phyloP scores from a whole-genome alignment of 2,797 vertebrate genomes.

The Hozukius guyotensis region DNA sequence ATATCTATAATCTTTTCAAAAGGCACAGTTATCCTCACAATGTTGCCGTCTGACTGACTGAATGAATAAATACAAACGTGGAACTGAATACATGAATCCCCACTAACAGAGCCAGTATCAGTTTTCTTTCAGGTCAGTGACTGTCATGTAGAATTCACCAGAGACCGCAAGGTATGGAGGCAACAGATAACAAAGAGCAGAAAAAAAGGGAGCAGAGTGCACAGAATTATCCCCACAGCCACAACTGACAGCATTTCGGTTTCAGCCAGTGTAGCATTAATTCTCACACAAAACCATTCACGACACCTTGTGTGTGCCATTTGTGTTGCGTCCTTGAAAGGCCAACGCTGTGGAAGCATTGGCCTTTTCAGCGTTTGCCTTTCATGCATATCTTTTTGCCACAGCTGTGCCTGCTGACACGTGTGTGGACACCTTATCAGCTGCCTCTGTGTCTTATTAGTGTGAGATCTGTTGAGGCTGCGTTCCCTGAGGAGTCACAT shows the following conservation, averaged over 20 bases:
- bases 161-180: slow-evolving; percentile 8
- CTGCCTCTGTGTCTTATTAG: slow-evolving; percentile 8
- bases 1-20: neutral
- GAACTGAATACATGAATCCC: neutral
- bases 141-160: slow-evolving; percentile 5
- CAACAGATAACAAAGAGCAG: neutral
- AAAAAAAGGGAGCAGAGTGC: neutral
- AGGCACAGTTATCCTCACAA: neutral
- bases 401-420: neutral
- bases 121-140: slow-evolving; percentile 38
- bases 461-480: neutral
- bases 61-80: slow-evolving; percentile 19
- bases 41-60: neutral
- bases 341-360: slow-evolving; percentile 54
- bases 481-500: slow-evolving; percentile 10
- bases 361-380: slow-evolving; percentile 56
- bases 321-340: slow-evolving; percentile 46
- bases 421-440: slow-evolving; percentile 27
- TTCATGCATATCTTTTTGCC: slow-evolving; percentile 14
- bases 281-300: slow-evolving; percentile 2
- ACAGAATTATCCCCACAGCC: neutral
- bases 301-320: slow-evolving; percentile 9
- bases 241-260: slow-evolving; percentile 19
- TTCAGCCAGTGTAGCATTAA: neutral
- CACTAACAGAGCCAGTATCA: neutral